Percentiles rank a stretch among this genome's conserved stretches.
Conservation (phyloP, 2,888 invertebrate species). For the Hyalella azteca region DNA sequence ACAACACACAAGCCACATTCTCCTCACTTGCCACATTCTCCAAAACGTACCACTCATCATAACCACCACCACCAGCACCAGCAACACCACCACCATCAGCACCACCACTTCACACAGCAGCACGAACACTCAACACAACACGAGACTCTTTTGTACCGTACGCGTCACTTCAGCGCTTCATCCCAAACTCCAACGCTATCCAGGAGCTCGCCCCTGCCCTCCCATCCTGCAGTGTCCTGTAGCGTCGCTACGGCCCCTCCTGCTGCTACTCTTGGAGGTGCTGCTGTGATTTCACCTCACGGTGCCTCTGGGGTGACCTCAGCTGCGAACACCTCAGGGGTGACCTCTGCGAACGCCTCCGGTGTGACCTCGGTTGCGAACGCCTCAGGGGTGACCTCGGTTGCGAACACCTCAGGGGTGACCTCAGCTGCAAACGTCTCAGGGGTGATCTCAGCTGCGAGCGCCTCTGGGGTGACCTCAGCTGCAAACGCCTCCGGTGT, state of each 20-base stretch:
- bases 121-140: neutral
- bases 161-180: constrained; percentile 56
- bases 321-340: neutral
- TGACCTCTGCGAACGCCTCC: neutral
- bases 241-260: constrained; percentile 20
- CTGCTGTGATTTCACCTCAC: neutral
- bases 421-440: no score
- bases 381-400: no score
- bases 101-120: neutral
- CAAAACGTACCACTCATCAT: neutral
- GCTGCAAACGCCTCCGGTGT: neutral
- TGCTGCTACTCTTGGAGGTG: neutral
- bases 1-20: neutral
- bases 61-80: constrained; percentile 24
- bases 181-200: constrained; percentile 61
- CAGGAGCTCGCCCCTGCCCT: constrained; percentile 67
- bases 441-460: no score
- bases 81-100: constrained; percentile 17
- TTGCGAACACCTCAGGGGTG: no score
- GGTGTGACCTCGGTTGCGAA: neutral
- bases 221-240: constrained; percentile 15
- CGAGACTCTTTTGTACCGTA: constrained; percentile 39
- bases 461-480: neutral
- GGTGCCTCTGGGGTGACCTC: no score
- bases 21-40: neutral